Conservation (phyloP, 2,797 vertebrate genomes). For the Diplodus sargus region DNA sequence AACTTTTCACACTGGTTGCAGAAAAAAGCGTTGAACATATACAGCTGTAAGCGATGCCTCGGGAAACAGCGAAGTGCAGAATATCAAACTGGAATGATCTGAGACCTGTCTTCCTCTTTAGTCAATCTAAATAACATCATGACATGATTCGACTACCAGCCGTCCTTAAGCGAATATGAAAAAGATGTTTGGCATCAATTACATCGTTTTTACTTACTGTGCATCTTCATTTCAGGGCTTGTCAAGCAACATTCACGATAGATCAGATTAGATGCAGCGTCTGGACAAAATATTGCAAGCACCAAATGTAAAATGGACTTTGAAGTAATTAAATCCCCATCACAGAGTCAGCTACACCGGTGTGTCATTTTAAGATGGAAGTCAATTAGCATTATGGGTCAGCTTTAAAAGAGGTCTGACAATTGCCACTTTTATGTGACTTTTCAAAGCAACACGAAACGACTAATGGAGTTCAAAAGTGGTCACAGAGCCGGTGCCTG, state of each 20-base stretch:
- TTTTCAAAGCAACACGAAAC: constrained; percentile 45
- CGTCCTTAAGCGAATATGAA: constrained; percentile 36
- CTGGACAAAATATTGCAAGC: constrained; percentile 30
- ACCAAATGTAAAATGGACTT: constrained; percentile 31
- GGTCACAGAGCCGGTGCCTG: constrained; percentile 30
- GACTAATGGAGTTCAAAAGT: constrained; percentile 45
- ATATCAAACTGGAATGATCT: constrained; percentile 32
- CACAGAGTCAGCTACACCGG: neutral
- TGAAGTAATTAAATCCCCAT: constrained; percentile 21
- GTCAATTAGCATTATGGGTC: constrained; percentile 37
- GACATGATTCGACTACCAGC: constrained; percentile 3
- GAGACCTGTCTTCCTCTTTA: constrained; percentile 33
- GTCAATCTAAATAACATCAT: constrained; percentile 32
- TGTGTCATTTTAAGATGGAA: constrained; percentile 39
- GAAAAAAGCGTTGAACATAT: constrained; percentile 45
- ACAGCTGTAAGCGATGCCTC: constrained; percentile 46
- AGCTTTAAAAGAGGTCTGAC: constrained; percentile 44
- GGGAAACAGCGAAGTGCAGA: constrained; percentile 38
- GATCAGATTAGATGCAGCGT: constrained; percentile 11
- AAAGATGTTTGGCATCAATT: constrained; percentile 26
- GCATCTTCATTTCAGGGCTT: constrained; percentile 19
- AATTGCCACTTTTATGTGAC: constrained; percentile 44
- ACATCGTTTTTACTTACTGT: constrained; percentile 30
- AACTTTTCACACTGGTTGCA: constrained; percentile 57
- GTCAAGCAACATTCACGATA: constrained; percentile 31